Conservation (phyloP, 2,113 vertebrate species). For the Ia io region DNA sequence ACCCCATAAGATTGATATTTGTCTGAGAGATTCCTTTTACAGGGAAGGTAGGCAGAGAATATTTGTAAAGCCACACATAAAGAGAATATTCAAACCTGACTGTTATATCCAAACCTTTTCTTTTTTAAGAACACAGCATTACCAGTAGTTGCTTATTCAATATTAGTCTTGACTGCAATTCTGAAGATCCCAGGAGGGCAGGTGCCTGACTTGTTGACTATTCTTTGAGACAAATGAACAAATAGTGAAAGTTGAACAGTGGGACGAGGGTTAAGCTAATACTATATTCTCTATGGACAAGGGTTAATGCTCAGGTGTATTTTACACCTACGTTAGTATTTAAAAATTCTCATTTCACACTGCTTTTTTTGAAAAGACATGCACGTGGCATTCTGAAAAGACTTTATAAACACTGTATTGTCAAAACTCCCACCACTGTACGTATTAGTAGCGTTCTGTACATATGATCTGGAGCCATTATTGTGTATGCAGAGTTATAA, state of each 20-base stretch:
- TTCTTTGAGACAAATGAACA: neutral
- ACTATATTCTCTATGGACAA: neutral
- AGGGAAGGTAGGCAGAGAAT: neutral
- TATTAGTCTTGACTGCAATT: neutral
- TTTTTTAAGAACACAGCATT: neutral
- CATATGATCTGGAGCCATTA: constrained; percentile 28
- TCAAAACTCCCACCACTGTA: constrained; percentile 50
- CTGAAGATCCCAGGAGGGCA: neutral
- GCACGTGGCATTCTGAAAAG: constrained; percentile 53
- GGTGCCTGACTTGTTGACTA: neutral
- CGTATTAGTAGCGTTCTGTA: constrained; percentile 29
- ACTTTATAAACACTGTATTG: constrained; percentile 54
- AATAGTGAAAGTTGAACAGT: neutral
- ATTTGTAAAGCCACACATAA: neutral
- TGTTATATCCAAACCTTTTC: neutral
- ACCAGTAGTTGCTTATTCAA: neutral
- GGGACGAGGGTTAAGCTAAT: neutral
- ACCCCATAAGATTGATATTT: neutral
- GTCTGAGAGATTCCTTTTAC: neutral
- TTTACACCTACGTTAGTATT: constrained; percentile 34
- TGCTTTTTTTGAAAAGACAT: constrained; percentile 30
- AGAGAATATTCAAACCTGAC: neutral
- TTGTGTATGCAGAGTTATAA: constrained; percentile 29
- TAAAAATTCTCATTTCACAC: constrained; percentile 43
- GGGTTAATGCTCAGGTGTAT: constrained; percentile 42